Percentiles rank a stretch among this genome's conserved stretches.
phyloP scores from a whole-genome alignment of 2,797 vertebrate genomes.

The Pipistrellus pygmaeus region DNA sequence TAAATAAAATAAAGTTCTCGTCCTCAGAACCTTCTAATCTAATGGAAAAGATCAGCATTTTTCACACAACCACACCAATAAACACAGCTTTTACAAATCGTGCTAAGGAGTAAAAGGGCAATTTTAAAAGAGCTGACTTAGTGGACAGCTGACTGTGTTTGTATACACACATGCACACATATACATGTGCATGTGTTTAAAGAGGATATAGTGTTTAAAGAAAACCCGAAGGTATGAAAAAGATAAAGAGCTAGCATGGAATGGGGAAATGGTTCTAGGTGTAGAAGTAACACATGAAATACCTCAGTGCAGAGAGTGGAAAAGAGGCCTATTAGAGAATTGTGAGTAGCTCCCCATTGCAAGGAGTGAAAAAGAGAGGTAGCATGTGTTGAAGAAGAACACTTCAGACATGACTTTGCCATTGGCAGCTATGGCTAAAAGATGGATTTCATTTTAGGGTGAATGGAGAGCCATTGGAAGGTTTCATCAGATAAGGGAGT shows the following conservation, averaged over 20 bases:
- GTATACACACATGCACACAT: accelerated
- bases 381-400: neutral
- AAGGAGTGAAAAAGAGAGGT: neutral
- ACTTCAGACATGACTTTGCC: neutral
- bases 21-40: neutral
- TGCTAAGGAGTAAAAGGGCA: neutral
- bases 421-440: neutral
- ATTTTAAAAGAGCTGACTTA: neutral
- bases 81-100: neutral
- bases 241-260: neutral
- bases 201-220: neutral
- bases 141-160: neutral
- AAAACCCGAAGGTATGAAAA: neutral
- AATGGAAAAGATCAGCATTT: neutral
- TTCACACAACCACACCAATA: neutral
- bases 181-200: neutral
- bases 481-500: neutral
- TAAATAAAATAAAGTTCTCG: neutral
- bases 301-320: neutral
- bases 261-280: neutral
- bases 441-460: neutral
- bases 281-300: neutral
- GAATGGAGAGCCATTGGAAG: neutral
- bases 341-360: neutral
- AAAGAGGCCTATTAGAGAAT: neutral